Conservation (phyloP, 64 coral and sea anemone genomes). For the Actinia equina region DNA sequence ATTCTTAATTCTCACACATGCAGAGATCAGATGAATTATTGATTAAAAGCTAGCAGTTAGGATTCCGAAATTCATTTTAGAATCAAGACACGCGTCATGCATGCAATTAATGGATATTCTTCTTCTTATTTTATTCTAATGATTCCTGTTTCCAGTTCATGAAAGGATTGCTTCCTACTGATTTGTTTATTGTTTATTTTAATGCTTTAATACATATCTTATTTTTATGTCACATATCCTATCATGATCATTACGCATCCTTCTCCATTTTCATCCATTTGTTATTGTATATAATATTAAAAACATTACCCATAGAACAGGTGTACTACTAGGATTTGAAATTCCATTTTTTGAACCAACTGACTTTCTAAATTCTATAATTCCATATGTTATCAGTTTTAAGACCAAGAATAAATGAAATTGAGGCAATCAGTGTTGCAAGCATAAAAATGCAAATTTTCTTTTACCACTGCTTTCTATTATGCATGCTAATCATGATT, state of each 20-base stretch:
- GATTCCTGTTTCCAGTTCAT: neutral
- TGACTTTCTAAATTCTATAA: no score
- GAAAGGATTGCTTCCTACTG: neutral
- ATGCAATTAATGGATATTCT: no score
- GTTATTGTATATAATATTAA: neutral
- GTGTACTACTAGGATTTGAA: neutral
- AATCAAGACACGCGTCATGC: no score
- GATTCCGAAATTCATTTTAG: neutral
- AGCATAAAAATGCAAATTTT: no score
- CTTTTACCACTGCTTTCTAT: no score
- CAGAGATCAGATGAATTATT: neutral
- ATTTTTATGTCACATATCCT: neutral
- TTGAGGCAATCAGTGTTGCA: no score
- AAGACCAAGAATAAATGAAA: no score
- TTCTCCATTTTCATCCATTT: neutral
- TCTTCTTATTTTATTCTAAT: no score
- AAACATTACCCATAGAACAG: neutral
- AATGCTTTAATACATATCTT: neutral
- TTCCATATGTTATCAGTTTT: no score
- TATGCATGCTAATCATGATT: no score
- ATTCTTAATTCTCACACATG: neutral
- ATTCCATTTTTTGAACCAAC: neutral
- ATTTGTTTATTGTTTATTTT: neutral
- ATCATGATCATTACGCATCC: neutral
- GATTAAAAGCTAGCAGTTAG: neutral